phyloP scores from a whole-genome alignment of 2,113 vertebrate species.

The Hemiscyllium ocellatum region DNA sequence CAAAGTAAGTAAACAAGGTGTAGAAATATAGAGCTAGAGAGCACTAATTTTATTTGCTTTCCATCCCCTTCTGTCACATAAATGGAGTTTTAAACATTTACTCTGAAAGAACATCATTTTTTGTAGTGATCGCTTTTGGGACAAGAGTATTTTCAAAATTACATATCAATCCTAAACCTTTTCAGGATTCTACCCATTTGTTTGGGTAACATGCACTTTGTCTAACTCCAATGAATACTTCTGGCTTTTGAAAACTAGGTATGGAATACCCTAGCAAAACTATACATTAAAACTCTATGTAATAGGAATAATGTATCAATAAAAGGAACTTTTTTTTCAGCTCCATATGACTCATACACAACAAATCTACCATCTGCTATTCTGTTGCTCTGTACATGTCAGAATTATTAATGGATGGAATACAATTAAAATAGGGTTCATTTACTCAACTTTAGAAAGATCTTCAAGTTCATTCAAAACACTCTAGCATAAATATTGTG shows the following conservation, averaged over 20 bases:
- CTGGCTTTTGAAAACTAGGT: not conserved
- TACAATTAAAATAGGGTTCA: not conserved
- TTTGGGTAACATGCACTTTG: too few relatives aligned
- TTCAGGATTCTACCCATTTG: not conserved
- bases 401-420: constrained; percentile 21
- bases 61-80: not conserved
- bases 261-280: not conserved
- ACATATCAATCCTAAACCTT: not conserved
- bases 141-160: not conserved
- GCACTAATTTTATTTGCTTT: not conserved
- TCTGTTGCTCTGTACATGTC: not conserved
- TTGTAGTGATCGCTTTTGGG: not conserved
- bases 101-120: not conserved
- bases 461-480: not conserved
- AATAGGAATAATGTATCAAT: not conserved
- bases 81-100: not conserved
- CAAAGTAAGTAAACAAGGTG: not conserved
- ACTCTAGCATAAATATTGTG: not conserved
- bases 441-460: not conserved
- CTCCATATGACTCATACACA: too few relatives aligned
- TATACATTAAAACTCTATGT: not conserved
- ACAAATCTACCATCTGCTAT: constrained; percentile 1
- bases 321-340: not conserved
- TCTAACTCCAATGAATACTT: not conserved
- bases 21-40: not conserved